These are phyloP conservation scores for Aromia moschata DNA, from an alignment of 2,888 invertebrate genomes.

Conservation along the genomic window DNA sequence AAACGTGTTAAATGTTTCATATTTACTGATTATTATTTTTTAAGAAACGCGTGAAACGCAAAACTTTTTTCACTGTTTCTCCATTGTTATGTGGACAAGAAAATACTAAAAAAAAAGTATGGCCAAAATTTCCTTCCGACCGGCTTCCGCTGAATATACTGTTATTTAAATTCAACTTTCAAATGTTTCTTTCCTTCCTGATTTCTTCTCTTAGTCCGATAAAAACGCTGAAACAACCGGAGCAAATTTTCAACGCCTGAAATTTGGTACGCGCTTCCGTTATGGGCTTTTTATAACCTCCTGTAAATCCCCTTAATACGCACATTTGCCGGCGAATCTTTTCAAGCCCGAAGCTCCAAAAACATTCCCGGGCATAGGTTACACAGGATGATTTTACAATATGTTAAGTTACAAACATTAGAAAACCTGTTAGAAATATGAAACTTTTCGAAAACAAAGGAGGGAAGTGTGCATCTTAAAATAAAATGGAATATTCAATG, in stretches of 20 bases:
- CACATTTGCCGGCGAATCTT: not conserved
- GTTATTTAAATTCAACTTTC: slow-evolving; percentile 2
- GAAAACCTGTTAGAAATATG: too few relatives aligned
- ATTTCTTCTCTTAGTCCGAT: not conserved
- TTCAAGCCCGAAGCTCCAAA: too few relatives aligned
- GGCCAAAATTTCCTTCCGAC: not conserved
- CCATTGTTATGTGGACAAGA: not conserved
- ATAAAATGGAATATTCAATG: too few relatives aligned
- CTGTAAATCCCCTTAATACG: not conserved
- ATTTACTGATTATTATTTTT: too few relatives aligned
- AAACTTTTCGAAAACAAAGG: too few relatives aligned
- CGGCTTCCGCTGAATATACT: not conserved
- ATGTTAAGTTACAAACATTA: too few relatives aligned
- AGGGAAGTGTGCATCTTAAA: too few relatives aligned
- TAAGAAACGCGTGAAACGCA: not conserved
- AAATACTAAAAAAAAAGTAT: not conserved
- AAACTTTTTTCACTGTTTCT: not conserved
- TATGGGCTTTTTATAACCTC: not conserved
- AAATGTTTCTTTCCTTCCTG: not conserved
- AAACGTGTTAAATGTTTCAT: too few relatives aligned
- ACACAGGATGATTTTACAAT: too few relatives aligned
- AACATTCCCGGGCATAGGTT: too few relatives aligned
- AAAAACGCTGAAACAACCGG: not conserved
- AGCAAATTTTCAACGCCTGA: not conserved
- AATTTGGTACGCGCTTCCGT: not conserved